Conservation (phyloP, 2,888 invertebrate genomes). For the Dioctria rufipes region DNA sequence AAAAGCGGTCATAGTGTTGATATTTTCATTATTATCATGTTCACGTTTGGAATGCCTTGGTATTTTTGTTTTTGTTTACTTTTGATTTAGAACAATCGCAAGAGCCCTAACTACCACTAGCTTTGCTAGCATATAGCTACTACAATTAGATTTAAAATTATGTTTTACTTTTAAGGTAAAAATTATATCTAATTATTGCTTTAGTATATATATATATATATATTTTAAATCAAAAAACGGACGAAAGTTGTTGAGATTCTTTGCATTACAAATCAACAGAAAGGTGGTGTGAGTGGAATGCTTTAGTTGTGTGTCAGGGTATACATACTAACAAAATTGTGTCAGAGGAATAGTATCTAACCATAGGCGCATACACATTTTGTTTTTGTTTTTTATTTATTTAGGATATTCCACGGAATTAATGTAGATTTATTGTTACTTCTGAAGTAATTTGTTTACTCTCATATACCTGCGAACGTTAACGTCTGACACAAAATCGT, state of each 20-base stretch:
- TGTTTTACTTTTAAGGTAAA: constrained; percentile 28
- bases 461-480: too few species aligned
- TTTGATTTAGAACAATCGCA: constrained; percentile 44
- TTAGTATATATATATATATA: background rate
- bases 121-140: constrained; percentile 10
- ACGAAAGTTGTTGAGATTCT: constrained; percentile 39
- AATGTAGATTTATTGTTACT: too few species aligned
- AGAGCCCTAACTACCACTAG: background rate
- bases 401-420: too few species aligned
- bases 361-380: too few species aligned
- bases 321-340: background rate
- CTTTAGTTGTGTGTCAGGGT: background rate
- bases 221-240: constrained; percentile 25
- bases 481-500: constrained; percentile 19
- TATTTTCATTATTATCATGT: constrained; percentile 41
- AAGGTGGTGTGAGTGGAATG: constrained; percentile 20
- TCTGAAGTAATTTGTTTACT: too few species aligned
- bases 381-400: too few species aligned
- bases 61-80: background rate
- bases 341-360: background rate
- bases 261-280: constrained; percentile 24
- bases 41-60: constrained; percentile 35
- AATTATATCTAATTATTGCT: constrained; percentile 51
- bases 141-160: constrained; percentile 19
- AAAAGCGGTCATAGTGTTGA: constrained; percentile 31